These are phyloP conservation scores for Steinernema hermaphroditum DNA, from an alignment of 2,888 invertebrate genomes.

Conservation along the genomic window DNA sequence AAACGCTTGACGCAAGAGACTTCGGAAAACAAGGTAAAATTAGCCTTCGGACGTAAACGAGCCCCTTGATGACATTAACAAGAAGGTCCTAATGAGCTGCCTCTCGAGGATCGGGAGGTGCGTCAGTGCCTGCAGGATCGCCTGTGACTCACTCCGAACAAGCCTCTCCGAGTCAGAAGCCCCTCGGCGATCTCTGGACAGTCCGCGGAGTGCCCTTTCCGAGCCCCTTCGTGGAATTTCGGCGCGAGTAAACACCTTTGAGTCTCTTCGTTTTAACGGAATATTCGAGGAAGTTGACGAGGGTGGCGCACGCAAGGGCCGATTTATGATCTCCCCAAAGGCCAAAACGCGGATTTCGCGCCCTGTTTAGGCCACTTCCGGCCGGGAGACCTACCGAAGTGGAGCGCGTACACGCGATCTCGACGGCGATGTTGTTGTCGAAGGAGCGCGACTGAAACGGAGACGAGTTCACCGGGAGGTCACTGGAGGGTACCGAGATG, in stretches of 20 bases:
- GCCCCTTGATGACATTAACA: not conserved
- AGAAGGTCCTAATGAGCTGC: too few relatives aligned
- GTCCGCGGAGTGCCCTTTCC: too few relatives aligned
- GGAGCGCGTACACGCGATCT: slow-evolving; percentile 64
- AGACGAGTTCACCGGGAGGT: not conserved
- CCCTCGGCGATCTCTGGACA: too few relatives aligned
- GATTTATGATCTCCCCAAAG: not conserved
- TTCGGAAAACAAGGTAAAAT: not conserved
- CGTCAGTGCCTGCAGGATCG: too few relatives aligned
- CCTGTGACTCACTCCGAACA: too few relatives aligned
- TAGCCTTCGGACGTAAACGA: not conserved
- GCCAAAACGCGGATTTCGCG: not conserved
- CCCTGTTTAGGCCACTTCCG: not conserved
- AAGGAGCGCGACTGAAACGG: slow-evolving; percentile 54
- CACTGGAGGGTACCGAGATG: slow-evolving; percentile 51
- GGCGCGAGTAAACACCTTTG: too few relatives aligned
- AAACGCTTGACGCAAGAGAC: not conserved
- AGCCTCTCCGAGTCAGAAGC: too few relatives aligned
- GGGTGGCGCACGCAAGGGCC: not conserved
- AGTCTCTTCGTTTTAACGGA: not conserved
- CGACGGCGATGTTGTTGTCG: slow-evolving; percentile 63
- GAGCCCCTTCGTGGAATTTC: too few relatives aligned
- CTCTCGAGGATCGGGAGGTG: too few relatives aligned
- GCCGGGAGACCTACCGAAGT: slow-evolving; percentile 53
- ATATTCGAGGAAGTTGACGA: not conserved